Conservation (phyloP, 2,888 invertebrate species). For the Nebria salina region DNA sequence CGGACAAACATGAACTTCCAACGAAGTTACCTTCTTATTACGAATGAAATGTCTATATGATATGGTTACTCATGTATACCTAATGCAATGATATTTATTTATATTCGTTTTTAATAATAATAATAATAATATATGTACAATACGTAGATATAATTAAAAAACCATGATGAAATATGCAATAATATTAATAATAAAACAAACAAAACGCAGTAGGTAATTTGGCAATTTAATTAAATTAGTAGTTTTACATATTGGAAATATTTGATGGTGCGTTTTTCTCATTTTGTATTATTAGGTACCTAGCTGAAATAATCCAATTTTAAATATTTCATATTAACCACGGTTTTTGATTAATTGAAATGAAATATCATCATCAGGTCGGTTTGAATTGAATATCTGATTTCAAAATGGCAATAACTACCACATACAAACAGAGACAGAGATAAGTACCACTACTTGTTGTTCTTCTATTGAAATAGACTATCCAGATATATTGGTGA, state of each 20-base stretch:
- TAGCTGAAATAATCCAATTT: slow-evolving; percentile 7
- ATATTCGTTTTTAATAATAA: neutral
- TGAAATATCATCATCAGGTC: slow-evolving; percentile 20
- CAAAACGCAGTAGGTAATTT: neutral
- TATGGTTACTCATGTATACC: too few species aligned
- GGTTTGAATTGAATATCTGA: slow-evolving; percentile 6
- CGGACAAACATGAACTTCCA: too few species aligned
- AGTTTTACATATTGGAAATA: neutral
- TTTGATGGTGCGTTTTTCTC: neutral
- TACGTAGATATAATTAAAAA: neutral
- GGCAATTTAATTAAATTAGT: neutral
- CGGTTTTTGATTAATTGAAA: slow-evolving; percentile 19
- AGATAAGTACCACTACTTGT: slow-evolving; percentile 2
- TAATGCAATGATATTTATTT: neutral
- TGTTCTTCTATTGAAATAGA: slow-evolving; percentile 14
- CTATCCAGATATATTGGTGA: neutral
- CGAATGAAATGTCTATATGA: too few species aligned
- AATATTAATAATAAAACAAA: neutral
- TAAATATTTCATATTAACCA: neutral
- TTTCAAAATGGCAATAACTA: neutral
- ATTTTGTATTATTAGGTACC: neutral
- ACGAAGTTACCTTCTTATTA: too few species aligned
- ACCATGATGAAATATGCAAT: neutral
- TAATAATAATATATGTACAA: neutral
- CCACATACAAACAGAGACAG: neutral